phyloP scores from a whole-genome alignment of 1,140 invertebrate genomes.

The Drosophila dunni region DNA sequence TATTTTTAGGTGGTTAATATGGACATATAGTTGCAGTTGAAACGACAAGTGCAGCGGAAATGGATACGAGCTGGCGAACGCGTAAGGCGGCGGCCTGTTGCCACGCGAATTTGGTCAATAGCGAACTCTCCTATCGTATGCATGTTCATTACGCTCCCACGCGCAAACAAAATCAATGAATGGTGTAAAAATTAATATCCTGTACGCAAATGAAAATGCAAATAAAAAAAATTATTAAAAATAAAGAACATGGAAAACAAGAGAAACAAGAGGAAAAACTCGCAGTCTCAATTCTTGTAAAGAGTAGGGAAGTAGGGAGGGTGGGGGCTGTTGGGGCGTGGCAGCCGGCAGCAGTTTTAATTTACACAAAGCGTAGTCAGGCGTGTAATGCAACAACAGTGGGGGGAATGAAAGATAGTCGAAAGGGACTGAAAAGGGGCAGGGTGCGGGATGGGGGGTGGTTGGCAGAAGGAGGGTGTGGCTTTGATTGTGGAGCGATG shows the following conservation, averaged over 20 bases:
- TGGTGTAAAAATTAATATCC: constrained; percentile 85
- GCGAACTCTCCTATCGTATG: constrained; percentile 19
- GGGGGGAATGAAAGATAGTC: not conserved
- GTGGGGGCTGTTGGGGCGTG: not conserved
- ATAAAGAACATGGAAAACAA: constrained; percentile 16
- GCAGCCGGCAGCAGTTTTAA: constrained; percentile 80
- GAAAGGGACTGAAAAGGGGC: not conserved
- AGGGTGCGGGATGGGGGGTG: not conserved
- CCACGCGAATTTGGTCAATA: constrained; percentile 16
- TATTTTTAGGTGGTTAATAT: too few relatives aligned
- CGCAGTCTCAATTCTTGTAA: constrained; percentile 36
- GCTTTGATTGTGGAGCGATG: not conserved
- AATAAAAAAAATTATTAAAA: constrained; percentile 17
- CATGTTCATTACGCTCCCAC: constrained; percentile 67
- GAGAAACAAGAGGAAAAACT: not conserved
- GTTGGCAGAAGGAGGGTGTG: not conserved
- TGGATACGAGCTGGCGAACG: constrained; percentile 54
- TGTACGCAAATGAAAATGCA: constrained; percentile 43
- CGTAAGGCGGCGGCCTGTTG: constrained; percentile 39
- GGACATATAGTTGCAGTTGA: not conserved
- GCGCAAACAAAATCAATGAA: constrained; percentile 81
- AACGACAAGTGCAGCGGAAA: constrained; percentile 28
- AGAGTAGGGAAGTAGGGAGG: constrained; percentile 3
- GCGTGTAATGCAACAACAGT: constrained; percentile 66
- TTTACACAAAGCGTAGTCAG: constrained; percentile 83